phyloP scores from a whole-genome alignment of 2,888 invertebrate genomes.

The Hyppa rectilinea region DNA sequence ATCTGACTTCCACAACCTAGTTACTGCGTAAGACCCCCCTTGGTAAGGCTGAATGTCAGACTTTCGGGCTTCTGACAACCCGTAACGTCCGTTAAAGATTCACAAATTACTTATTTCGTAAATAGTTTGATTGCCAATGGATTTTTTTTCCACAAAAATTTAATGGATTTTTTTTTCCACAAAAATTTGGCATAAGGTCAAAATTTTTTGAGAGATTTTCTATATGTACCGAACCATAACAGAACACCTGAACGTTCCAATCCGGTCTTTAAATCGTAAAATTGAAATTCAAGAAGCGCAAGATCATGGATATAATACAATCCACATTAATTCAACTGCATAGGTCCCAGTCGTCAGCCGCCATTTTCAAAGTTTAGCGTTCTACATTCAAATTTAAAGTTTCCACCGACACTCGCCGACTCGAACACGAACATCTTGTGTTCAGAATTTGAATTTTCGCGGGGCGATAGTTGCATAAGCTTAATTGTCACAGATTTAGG shows the following conservation, averaged over 20 bases:
- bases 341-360: conserved; percentile 64
- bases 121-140: no score
- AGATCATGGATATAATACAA: conserved; percentile 37
- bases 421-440: conserved; percentile 71
- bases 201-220: no score
- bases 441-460: conserved; percentile 73
- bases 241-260: not conserved
- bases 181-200: no score
- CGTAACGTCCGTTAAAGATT: no score
- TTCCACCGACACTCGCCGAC: conserved; percentile 75
- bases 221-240: not conserved
- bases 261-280: not conserved
- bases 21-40: no score
- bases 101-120: no score
- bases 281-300: not conserved
- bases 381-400: conserved; percentile 83
- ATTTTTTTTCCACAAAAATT: no score
- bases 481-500: conserved; percentile 57
- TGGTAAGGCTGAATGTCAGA: no score
- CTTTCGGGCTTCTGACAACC: no score
- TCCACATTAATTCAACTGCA: conserved; percentile 66
- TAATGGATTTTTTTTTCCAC: no score
- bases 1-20: no score
- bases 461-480: conserved; percentile 43
- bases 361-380: conserved; percentile 79